Evolutionary conservation across 2,797 vertebrate species (phyloP).

Genomic region (Pseudochirops corinnae): DNA sequence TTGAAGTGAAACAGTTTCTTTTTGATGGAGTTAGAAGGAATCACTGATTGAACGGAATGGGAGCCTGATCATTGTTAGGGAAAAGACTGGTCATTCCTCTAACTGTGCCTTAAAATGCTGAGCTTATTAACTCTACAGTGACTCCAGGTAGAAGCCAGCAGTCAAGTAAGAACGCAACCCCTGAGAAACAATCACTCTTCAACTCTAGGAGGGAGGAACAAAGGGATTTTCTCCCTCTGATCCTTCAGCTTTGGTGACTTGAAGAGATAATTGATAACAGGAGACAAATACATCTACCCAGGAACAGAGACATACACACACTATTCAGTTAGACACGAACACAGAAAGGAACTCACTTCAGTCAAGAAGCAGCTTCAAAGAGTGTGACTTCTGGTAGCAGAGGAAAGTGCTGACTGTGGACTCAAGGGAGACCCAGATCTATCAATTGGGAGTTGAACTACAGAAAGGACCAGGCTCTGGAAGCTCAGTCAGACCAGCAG

Average conservation of each 20-base stretch:
- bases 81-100: neutral
- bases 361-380: neutral
- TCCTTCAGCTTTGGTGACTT: neutral
- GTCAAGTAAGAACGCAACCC: neutral
- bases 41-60: neutral
- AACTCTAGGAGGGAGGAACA: neutral
- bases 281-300: neutral
- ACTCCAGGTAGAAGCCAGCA: neutral
- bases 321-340: neutral
- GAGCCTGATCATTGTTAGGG: neutral
- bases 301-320: neutral
- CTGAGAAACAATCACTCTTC: neutral
- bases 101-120: neutral
- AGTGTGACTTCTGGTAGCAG: neutral
- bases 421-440: neutral
- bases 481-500: neutral
- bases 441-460: neutral
- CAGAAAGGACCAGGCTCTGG: neutral
- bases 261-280: neutral
- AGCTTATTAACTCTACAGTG: neutral
- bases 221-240: neutral
- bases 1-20: neutral
- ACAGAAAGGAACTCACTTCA: neutral
- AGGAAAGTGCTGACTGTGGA: neutral
- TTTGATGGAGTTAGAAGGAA: neutral